Evolutionary conservation across 2,113 vertebrate genomes (phyloP).

Genomic region (Pachycephala philippinensis): DNA sequence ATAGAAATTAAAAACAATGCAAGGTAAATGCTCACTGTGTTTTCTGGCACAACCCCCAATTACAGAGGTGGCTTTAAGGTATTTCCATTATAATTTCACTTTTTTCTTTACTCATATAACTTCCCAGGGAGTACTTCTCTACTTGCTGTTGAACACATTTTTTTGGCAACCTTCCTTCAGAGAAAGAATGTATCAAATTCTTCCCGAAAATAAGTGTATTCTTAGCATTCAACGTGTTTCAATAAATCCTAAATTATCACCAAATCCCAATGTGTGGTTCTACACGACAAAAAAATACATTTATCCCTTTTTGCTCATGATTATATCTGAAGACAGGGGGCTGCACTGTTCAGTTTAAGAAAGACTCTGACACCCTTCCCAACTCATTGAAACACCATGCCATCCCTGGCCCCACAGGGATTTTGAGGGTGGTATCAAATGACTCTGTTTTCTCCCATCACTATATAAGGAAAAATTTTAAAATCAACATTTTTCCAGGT

Average conservation of each 20-base stretch:
- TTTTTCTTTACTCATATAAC: not conserved
- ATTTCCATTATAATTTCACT: not conserved
- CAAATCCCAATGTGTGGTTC: rapidly evolving
- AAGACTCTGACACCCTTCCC: not conserved
- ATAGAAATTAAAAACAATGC: not conserved
- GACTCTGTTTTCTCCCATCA: not conserved
- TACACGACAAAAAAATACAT: not conserved
- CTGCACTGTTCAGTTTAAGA: not conserved
- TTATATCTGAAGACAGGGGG: not conserved
- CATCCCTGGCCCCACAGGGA: rapidly evolving
- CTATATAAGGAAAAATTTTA: not conserved
- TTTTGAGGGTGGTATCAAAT: not conserved
- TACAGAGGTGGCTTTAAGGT: not conserved
- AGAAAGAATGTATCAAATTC: not conserved
- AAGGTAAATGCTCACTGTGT: not conserved
- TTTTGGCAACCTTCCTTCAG: not conserved
- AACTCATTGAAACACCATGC: not conserved
- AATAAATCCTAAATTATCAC: not conserved
- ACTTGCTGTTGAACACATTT: not conserved
- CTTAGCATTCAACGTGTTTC: not conserved
- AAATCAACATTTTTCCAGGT: not conserved
- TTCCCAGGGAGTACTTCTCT: not conserved
- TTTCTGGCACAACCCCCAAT: not conserved
- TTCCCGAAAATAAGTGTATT: not conserved
- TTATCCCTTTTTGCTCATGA: not conserved